Conservation (phyloP, 2,113 vertebrate species). For the Ammodytes dubius region DNA sequence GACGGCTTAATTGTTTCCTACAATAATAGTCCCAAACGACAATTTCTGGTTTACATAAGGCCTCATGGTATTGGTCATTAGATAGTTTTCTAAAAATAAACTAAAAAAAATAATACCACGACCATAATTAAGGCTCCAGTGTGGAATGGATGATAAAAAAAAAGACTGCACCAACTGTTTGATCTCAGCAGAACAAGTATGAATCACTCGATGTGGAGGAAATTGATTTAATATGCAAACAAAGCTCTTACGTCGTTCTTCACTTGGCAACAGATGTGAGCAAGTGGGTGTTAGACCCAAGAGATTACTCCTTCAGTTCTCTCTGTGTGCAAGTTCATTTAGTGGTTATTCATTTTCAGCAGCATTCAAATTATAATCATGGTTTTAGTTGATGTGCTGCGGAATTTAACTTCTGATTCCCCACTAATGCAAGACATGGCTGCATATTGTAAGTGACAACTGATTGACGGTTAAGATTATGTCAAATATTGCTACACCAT, state of each 20-base stretch:
- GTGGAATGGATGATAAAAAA: not conserved
- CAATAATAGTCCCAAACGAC: too few relatives aligned
- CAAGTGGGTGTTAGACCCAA: slow-evolving; percentile 20
- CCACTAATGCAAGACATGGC: not conserved
- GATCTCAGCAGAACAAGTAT: slow-evolving; percentile 1
- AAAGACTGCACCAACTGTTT: not conserved
- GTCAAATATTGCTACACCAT: not conserved
- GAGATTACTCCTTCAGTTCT: slow-evolving; percentile 15
- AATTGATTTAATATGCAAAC: slow-evolving; percentile 43
- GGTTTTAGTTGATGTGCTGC: not conserved
- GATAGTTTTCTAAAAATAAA: not conserved
- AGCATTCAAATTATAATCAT: not conserved
- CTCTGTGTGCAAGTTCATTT: slow-evolving; percentile 11
- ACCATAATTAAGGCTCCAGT: not conserved
- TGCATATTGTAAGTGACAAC: not conserved
- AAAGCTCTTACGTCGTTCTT: slow-evolving; percentile 31
- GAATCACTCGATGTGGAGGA: slow-evolving; percentile 31
- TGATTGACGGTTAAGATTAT: not conserved
- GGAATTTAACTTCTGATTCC: not conserved
- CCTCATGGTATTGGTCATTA: not conserved
- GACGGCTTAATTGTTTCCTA: too few relatives aligned
- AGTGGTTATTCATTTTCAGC: slow-evolving; percentile 11
- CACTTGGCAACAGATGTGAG: slow-evolving; percentile 39
- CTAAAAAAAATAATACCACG: not conserved
- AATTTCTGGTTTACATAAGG: too few relatives aligned